Evolutionary conservation across 2,888 invertebrate species (phyloP).

Genomic region (Graphium colonna): DNA sequence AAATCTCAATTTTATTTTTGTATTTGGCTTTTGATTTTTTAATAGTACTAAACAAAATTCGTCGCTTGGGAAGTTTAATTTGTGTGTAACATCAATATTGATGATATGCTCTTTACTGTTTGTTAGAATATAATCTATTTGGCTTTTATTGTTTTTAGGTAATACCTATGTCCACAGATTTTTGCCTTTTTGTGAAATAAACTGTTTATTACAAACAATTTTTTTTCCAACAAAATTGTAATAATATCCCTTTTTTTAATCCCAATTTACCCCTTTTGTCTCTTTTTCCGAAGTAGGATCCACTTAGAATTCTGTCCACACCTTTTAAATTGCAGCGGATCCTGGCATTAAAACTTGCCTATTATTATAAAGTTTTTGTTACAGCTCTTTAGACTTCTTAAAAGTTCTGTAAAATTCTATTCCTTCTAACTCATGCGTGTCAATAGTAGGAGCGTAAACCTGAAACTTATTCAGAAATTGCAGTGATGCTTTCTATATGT

Average conservation of each 20-base stretch:
- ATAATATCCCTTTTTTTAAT: no score
- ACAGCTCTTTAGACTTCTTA: slow-evolving; percentile 1
- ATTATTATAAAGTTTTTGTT: slow-evolving; percentile 5
- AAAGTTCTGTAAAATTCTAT: not conserved
- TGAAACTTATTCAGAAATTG: no score
- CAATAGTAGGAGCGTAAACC: not conserved
- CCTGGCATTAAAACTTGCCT: slow-evolving; percentile 4
- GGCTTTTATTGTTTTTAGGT: slow-evolving; percentile 21
- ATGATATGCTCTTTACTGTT: slow-evolving; percentile 19
- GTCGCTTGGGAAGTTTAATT: slow-evolving; percentile 18
- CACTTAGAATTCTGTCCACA: slow-evolving; percentile 23
- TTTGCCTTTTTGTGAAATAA: slow-evolving; percentile 26
- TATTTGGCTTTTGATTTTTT: no score
- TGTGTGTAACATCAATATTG: slow-evolving; percentile 20
- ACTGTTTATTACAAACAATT: slow-evolving; percentile 22
- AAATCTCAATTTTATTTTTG: no score
- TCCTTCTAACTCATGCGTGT: slow-evolving; percentile 13
- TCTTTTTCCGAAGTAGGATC: slow-evolving; percentile 26
- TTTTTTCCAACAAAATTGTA: slow-evolving; percentile 25
- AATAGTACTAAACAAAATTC: no score
- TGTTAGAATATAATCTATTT: slow-evolving; percentile 22
- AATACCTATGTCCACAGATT: slow-evolving; percentile 21
- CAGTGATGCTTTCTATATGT: no score
- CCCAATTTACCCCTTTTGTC: slow-evolving; percentile 27
- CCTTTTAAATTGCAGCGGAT: slow-evolving; percentile 14